Percentiles rank a stretch among this genome's conserved stretches.
Conservation (phyloP, 2,113 vertebrate species). For the Polyodon spathula region DNA sequence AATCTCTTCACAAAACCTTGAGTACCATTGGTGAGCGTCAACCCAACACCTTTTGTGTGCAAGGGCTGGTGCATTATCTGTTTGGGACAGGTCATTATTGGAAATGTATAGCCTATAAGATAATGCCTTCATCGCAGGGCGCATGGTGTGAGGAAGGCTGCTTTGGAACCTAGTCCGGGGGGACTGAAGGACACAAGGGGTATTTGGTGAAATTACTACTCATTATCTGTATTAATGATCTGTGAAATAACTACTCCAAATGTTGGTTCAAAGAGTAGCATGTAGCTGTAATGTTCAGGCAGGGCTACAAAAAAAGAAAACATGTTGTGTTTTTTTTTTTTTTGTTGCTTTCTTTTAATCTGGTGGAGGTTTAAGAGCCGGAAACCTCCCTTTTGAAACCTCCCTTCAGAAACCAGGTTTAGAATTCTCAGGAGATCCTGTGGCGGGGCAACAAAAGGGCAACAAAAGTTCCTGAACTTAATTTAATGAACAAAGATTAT, state of each 20-base stretch:
- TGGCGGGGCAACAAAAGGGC: no score
- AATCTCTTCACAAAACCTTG: neutral
- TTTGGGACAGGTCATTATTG: no score
- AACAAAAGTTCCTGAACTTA: no score
- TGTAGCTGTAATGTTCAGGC: neutral
- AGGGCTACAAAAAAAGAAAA: conserved; percentile 8
- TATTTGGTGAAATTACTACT: conserved; percentile 29
- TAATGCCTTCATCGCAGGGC: no score
- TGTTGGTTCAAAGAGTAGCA: conserved; percentile 16
- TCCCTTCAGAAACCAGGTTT: no score
- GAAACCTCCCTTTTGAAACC: no score
- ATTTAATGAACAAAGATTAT: neutral
- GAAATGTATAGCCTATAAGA: no score
- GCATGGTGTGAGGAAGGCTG: neutral
- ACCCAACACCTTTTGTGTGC: neutral
- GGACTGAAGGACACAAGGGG: neutral
- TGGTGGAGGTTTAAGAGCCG: no score
- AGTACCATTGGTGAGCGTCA: neutral
- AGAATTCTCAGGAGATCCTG: no score
- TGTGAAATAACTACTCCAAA: conserved; percentile 55
- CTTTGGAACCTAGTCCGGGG: neutral
- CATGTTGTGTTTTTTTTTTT: no score
- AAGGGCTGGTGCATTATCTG: no score
- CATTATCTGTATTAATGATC: conserved; percentile 60
- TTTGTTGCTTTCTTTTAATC: no score